Percentiles rank a stretch among this genome's conserved stretches.
Evolutionary conservation across 64 coral and sea anemone genomes (phyloP).

Genomic region (Montipora efflorescens): DNA sequence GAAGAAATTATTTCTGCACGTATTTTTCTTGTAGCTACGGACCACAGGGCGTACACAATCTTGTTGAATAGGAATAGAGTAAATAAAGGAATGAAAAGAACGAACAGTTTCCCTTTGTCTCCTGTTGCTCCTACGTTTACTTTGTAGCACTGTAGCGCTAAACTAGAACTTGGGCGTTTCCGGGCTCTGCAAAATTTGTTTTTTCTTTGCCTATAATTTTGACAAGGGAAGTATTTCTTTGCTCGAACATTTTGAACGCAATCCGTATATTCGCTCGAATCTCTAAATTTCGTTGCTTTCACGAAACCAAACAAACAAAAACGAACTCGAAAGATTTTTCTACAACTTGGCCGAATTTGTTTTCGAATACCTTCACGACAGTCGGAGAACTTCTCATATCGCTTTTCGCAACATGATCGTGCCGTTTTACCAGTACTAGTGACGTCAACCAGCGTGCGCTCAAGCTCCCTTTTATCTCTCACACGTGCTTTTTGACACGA

Average conservation of each 20-base stretch:
- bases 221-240: neutral
- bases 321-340: neutral
- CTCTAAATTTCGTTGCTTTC: neutral
- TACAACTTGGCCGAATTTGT: constrained; percentile 15
- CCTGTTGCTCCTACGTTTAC: neutral
- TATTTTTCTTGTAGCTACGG: no score
- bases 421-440: neutral
- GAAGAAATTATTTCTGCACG: no score
- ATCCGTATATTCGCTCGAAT: neutral
- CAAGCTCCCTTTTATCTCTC: neutral
- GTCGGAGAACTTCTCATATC: neutral
- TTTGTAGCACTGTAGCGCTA: neutral
- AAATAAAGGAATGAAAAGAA: constrained; percentile 9
- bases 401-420: neutral
- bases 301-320: neutral
- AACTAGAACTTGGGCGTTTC: neutral
- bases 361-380: neutral
- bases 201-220: neutral
- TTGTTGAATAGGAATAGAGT: neutral
- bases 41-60: neutral
- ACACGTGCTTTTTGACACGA: neutral
- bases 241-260: neutral
- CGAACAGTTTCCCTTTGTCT: constrained; percentile 6
- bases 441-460: neutral
- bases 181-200: neutral